Percentiles rank a stretch among this genome's conserved stretches.
Conservation (phyloP, 1,140 invertebrate genomes). For the Temnothorax curvispinosus region DNA sequence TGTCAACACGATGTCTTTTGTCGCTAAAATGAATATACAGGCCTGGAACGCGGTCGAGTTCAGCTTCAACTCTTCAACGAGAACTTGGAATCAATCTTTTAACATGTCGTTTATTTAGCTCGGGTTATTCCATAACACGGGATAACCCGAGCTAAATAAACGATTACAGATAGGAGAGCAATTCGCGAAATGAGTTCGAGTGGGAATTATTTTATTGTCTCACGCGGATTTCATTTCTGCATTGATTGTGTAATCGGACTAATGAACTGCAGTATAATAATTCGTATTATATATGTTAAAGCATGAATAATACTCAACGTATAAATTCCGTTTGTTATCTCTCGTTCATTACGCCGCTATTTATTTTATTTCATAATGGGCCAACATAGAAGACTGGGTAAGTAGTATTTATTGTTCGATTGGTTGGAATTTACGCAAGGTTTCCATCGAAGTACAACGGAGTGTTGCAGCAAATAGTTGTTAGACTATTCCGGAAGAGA, state of each 20-base stretch:
- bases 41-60: not conserved
- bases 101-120: too few species aligned
- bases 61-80: not conserved
- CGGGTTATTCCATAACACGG: not conserved
- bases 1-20: not conserved
- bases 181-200: not conserved
- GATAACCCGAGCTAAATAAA: not conserved
- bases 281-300: not conserved
- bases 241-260: slow-evolving; percentile 10
- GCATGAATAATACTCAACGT: not conserved
- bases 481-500: slow-evolving; percentile 25
- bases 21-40: not conserved
- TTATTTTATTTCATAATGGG: not conserved
- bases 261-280: slow-evolving; percentile 19
- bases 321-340: slow-evolving; percentile 39
- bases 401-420: not conserved
- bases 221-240: not conserved
- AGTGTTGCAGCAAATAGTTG: slow-evolving; percentile 13
- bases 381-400: not conserved
- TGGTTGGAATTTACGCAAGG: slow-evolving; percentile 61
- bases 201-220: slow-evolving; percentile 10
- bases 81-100: not conserved
- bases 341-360: not conserved
- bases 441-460: not conserved
- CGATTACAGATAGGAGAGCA: not conserved